Evolutionary conservation across 64 coral and sea anemone species (phyloP), one percentile per base, ranked within the genome.

Genomic region (Anthopleura sola): DNA sequence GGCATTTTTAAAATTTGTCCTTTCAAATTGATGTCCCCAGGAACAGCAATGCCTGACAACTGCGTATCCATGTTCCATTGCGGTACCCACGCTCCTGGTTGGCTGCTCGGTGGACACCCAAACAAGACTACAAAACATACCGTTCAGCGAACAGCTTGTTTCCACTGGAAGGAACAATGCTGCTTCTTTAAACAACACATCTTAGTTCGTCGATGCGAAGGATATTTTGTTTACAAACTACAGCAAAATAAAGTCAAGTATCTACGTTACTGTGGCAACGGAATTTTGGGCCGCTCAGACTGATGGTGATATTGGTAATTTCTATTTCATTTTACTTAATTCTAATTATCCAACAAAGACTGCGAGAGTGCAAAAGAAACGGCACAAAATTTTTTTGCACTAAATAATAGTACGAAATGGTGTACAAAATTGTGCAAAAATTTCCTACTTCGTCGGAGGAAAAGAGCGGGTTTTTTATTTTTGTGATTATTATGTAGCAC

Each of bases 181-280:
- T 91, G 89, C 33, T 54, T 47, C 56, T 86, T 78, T 23, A 81
- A 69, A 78, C 57, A 26, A 29, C 23, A 21, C 23, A 90, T 85
- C 47, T 20, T 13, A 10, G 88, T 89, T 29, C 80, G 78, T 81
- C 51, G 37, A 13, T 84, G 80, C 39, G 44, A 57, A 20, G 36
- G 62, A n/a, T 89, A 83, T 51, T 89, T 69, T 60, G 47, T 89
- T 36, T 89, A 89, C 33, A 60, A 84, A 26, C 54, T 89, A 6
- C n/a, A 57, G 37, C 37, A 68, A 83, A 75, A 33, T 12, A 15
- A 33, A 15, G 10, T 29, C 32, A 83, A 79, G 21, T 83, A 31
- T 17, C 44, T 89, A 21, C 34, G 88, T 40, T 89, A 89, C 21
- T 89, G 88, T 56, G 86, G 86, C 0, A 64, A 87, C 23, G 75